These are phyloP conservation scores for Lepidurus arcticus DNA, from an alignment of 1,140 invertebrate genomes.

Conservation along the genomic window DNA sequence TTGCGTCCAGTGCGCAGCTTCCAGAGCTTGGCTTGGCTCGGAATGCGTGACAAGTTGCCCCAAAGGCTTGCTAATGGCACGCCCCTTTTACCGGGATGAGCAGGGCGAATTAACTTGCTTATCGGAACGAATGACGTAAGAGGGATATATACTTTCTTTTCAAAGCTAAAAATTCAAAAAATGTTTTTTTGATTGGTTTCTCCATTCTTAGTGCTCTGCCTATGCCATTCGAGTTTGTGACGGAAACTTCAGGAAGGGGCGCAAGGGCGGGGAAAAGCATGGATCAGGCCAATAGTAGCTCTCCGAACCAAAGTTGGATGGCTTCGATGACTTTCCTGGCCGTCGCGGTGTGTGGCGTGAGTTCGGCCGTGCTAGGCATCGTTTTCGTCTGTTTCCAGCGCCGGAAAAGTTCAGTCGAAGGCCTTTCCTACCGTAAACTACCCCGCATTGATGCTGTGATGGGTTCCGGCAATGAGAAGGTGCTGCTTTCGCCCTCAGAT, in stretches of 20 bases:
- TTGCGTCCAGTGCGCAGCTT: conserved; percentile 70
- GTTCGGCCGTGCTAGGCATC: not conserved
- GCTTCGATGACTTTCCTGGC: conserved; percentile 13
- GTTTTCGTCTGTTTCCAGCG: not conserved
- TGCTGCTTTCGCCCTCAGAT: not conserved
- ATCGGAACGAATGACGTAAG: not conserved
- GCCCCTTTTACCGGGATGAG: not conserved
- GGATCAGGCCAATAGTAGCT: not conserved
- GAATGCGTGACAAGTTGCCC: conserved; percentile 78
- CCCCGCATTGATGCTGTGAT: not conserved
- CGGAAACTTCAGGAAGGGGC: not conserved
- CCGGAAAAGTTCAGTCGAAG: not conserved
- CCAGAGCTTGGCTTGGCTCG: conserved; percentile 69
- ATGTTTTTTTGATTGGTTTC: not conserved
- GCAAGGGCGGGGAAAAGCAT: not conserved
- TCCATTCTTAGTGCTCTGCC: not conserved
- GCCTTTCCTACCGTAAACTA: not conserved
- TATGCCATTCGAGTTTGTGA: not conserved
- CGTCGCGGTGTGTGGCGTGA: not conserved
- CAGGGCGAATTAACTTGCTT: not conserved
- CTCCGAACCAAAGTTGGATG: not conserved
- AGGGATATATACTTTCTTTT: too few species aligned
- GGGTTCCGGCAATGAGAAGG: not conserved
- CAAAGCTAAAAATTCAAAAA: not conserved
- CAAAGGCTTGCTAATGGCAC: conserved; percentile 42